Evolutionary conservation across 2,113 vertebrate genomes (phyloP), one percentile per base, ranked within the genome.

Genomic region (Ammospiza nelsoni): DNA sequence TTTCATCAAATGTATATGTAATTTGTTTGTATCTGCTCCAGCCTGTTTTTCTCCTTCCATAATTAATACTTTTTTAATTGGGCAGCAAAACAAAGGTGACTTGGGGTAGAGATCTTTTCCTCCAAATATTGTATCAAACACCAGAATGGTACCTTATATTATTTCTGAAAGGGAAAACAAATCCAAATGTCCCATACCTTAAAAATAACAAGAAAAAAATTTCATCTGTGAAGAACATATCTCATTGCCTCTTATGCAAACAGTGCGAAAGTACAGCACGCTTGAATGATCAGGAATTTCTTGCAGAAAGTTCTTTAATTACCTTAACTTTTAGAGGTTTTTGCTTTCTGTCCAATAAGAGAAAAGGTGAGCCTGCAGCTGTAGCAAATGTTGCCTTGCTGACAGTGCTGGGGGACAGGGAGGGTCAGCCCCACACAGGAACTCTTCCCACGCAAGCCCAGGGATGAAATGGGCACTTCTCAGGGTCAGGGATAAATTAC

Each of bases 401-500:
- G 66, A 3, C 18, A 24, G 3, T 46, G 37, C 17, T 49, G 55
- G 29, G 54, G 73, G 12, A 29, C 54, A 87, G 62, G 33, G 37
- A 82, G 37, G 66, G 41, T 57, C 48, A 65, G n/a, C 41, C 52
- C 43, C 18, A 5, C 5, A 0, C 24, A 18, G 39, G 46, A 35
- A n/a, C 61, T 48, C 37, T 59, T 63, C 71, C 35, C 51, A 2
- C 0, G 0, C 15, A 35, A 58, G 72, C 83, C 27, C 51, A 55
- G 51, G 68, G 89, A 78, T 87, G 94, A 75, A 90, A 87, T 3
- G 2, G 71, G 74, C 51, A 46, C 48, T 92, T 75, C 78, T 77
- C 74, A 84, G 73, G 82, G 71, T 90, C 92, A 84, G 68, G 55
- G 81, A 75, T 78, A 86, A 95, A 91, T 92, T 37, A 91, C 82